Base-by-base conservation (phyloP, 2,797 vertebrate species). In the Arrhamphus sclerolepis region DNA sequence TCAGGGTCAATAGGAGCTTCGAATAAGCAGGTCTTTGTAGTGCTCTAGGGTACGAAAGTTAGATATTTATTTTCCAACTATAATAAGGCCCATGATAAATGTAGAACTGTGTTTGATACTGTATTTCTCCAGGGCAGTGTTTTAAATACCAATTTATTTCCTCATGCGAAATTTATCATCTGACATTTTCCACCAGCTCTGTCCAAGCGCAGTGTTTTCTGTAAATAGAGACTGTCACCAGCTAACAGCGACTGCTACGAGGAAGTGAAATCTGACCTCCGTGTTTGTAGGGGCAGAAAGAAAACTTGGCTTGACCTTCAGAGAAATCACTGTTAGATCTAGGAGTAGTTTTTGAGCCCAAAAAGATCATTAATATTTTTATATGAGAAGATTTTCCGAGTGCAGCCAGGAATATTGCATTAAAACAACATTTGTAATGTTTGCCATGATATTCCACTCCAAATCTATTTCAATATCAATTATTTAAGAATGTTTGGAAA, bases 141-240 rank as follows among this genome's bases (percentile, higher is more conserved):
- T 24, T 42, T 53, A 16, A 29, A 60, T 21, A 39, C 28, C 21
- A 46, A n/a, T 1, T 56, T 69, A 52, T 70, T 77, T 57, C 70
- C 46, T 20, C 16, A 57, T 50, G 49, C 64, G 60, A 78, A 58
- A 77, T 85, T 85, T 74, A 78, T 83, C 67, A 67, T 77, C 44
- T 66, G 58, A 76, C 68, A 73, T 87, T 80, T 87, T 87, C 77
- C 72, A 72, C 59, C 77, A 61, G 62, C 50, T 61, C 72, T 84
- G 80, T 87, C 72, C 60, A 22, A 6, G 7, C 56, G 72, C 71
- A 78, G 86, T 89, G 71, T 90, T 91, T 78, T 77, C 80, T 76
- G 75, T 87, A 89, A 88, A 90, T 84, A 90, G 62, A 75, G 73
- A 77, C 46, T 77, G 81, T 87, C 85, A 78, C 74, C 69, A 81